Evolutionary conservation across 2,797 vertebrate species (phyloP), one percentile per base, ranked within the genome.

Genomic region (Semaprochilodus insignis): DNA sequence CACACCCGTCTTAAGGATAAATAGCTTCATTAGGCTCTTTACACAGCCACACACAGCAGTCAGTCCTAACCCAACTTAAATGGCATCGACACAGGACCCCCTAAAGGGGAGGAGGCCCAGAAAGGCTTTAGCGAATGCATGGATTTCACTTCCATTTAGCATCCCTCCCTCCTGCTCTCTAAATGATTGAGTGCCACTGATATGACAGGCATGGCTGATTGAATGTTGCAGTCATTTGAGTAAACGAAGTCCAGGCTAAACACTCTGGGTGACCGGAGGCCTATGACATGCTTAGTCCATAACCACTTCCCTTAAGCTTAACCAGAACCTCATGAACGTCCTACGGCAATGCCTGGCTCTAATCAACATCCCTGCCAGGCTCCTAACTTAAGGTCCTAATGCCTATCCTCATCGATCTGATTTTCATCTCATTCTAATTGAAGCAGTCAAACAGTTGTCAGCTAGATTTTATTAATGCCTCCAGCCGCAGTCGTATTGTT

Each of bases 171-270:
- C 91, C 90, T 72, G 86, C 40, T 72, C 51, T 73, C 78, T 81
- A 82, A 82, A 81, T 90, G 91, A 90, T 91, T 86, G 88, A 93
- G 89, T 89, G 85, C 88, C 86, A 87, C 66, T 87, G 83, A 90
- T 91, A 89, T 86, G 92, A 92, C 90, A 91, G 89, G 89, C 88
- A 91, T 69, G 88, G 89, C 90, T 92, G 90, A 93, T 88, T 90
- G 90, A 93, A 89, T 86, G 89, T 90, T 90, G 88, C 91, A 79
- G 88, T 91, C 90, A 88, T 89, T 90, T 89, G 76, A 71, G 83
- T 87, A 92, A 93, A 88, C 71, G 85, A 90, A 80, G 87, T 25
- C 55, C 72, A 74, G 55, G 73, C 72, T 80, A 74, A 80, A 80
- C 48, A 57, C 31, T 57, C 72, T 17, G 19, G 72, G 57, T 84